These are phyloP conservation scores for Globicephala melas DNA, from an alignment of 2,113 vertebrate species.

Conservation along the genomic window DNA sequence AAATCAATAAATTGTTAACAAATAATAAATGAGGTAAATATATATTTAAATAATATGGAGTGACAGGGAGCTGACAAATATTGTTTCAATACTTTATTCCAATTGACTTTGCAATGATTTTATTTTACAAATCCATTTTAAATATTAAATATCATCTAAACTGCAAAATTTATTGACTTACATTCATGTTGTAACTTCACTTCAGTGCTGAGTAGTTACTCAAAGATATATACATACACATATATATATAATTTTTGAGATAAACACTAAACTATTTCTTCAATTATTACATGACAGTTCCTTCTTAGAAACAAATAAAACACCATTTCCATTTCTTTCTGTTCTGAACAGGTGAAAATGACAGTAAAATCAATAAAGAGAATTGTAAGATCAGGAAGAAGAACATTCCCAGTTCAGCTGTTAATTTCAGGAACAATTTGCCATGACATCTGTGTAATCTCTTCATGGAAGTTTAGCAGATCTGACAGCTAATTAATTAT, in stretches of 20 bases:
- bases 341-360: conserved; percentile 74
- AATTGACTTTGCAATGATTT: neutral
- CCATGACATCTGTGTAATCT: conserved; percentile 68
- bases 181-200: neutral
- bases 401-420: conserved; percentile 68
- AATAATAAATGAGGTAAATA: neutral
- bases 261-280: neutral
- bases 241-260: neutral
- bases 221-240: neutral
- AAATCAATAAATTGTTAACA: neutral
- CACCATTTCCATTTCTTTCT: conserved; percentile 54
- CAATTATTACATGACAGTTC: neutral
- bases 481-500: conserved; percentile 87
- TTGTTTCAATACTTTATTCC: neutral
- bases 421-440: conserved; percentile 84
- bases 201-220: neutral
- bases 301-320: conserved; percentile 21
- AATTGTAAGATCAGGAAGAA: conserved; percentile 78
- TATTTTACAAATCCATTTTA: neutral
- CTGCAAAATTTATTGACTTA: neutral
- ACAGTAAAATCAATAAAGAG: conserved; percentile 80
- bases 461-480: conserved; percentile 73
- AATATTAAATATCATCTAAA: neutral
- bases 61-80: neutral
- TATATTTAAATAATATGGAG: neutral